These are phyloP conservation scores for Propithecus perrieri DNA, from an alignment of 2,797 vertebrate genomes.

Conservation along the genomic window DNA sequence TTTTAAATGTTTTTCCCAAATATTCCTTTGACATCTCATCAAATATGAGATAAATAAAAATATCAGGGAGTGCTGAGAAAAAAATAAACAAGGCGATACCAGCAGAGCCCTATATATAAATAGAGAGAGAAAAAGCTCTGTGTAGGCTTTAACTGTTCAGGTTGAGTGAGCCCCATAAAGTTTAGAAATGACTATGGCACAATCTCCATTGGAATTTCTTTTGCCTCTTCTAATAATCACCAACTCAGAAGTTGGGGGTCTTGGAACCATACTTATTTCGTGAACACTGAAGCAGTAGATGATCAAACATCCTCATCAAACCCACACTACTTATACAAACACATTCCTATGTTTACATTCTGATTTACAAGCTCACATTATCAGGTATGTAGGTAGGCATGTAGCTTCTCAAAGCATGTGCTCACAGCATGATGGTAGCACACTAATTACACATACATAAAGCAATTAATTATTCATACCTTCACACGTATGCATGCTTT, in stretches of 20 bases:
- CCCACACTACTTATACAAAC: not conserved
- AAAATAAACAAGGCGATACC: not conserved
- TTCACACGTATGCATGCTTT: not conserved
- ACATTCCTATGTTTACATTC: not conserved
- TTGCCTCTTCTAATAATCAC: not conserved
- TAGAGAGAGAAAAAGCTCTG: not conserved
- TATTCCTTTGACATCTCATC: not conserved
- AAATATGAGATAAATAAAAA: not conserved
- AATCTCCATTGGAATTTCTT: not conserved
- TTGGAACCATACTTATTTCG: not conserved
- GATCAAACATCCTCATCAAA: not conserved
- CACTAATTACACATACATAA: not conserved
- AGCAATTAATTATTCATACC: not conserved
- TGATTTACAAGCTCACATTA: not conserved
- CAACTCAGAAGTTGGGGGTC: not conserved
- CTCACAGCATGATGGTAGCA: not conserved
- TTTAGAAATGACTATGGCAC: not conserved
- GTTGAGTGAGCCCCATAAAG: not conserved
- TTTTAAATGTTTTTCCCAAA: not conserved
- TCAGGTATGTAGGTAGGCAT: not conserved
- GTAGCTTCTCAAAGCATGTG: not conserved
- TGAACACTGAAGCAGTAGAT: not conserved
- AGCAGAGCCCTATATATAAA: not conserved
- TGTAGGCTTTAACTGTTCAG: not conserved
- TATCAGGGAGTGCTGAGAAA: not conserved